A percentile compares a stretch with the other conserved stretches of the same genome.
Evolutionary conservation across 2,888 invertebrate species (phyloP).

Genomic region (Allolobophora icterica): DNA sequence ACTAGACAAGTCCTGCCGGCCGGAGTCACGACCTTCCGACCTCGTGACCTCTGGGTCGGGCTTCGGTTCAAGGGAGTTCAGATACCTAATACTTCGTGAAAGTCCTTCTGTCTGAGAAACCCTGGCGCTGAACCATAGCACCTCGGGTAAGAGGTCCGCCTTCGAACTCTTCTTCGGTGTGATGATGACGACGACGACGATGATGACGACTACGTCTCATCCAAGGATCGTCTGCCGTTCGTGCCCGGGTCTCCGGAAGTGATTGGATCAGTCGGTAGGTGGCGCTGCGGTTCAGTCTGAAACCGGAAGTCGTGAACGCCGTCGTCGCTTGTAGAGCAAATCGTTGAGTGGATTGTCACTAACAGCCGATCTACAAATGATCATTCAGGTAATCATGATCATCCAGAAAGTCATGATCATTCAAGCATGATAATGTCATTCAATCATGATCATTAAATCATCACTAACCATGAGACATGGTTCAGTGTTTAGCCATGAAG

Average conservation of each 20-base stretch:
- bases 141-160: background rate
- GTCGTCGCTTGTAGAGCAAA: constrained; percentile 88
- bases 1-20: background rate
- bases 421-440: background rate
- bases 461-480: background rate
- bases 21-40: constrained; percentile 17
- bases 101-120: background rate
- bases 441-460: background rate
- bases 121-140: background rate
- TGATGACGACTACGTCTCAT: background rate
- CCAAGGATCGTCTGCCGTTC: background rate
- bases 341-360: constrained; percentile 97
- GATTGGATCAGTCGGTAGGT: background rate
- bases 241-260: background rate
- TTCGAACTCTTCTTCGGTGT: background rate
- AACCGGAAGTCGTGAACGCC: background rate
- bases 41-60: background rate
- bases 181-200: background rate
- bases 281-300: background rate
- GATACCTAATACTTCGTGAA: background rate
- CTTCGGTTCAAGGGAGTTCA: background rate
- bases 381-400: background rate
- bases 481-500: no score
- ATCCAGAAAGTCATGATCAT: background rate
- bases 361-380: constrained; percentile 78